Evolutionary conservation across 2,888 invertebrate species (phyloP), one percentile per base, ranked within the genome.

Genomic region (Arrhopalites spinosus): DNA sequence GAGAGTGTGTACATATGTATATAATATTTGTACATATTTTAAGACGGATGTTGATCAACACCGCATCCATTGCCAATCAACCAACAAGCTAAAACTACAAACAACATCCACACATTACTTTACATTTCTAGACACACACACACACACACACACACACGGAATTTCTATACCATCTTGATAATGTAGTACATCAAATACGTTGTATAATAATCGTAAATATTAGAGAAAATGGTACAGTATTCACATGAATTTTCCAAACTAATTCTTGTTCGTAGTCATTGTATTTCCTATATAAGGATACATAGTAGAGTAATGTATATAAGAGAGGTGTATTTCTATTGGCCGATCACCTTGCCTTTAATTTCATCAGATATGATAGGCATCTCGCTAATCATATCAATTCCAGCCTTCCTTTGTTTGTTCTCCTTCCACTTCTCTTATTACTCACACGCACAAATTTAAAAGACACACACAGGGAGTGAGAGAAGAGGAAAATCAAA

Each of bases 361-460:
- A 63, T 63, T 63, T 63, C 29, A 63, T 27, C 63, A 27, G 66
- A 66, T 66, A 53, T 50, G 70, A 70, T 70, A 56, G 56, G 36
- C 56, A 70, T 70, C 70, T 70, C n/a, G 53, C 70, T 70, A 70
- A 70, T 70, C 70, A 70, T 56, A 56, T 70, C 70, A 56, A 53
- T 47, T 68, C 29, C 36, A 36, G 36, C 11, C 36, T 36, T 25
- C 20, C 47, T 47, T 23, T 23, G 25, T 47, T 68, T 47, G 25
- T 47, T 5, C 23, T 25, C 25, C 13, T 64, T 64, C 64, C 68
- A 50, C 68, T 45, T 68, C 25, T 59, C 59, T 59, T 25, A 25
- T 50, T n/a, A 68, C 68, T 68, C 50, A 50, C 66, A 68, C 68
- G 47, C 68, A 50, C 68, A 68, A 59, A 5, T 59, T 15, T 50